Evolutionary conservation across 2,797 vertebrate genomes (phyloP), one percentile per base, ranked within the genome.

Genomic region (Enteromius unitaeniatus): DNA sequence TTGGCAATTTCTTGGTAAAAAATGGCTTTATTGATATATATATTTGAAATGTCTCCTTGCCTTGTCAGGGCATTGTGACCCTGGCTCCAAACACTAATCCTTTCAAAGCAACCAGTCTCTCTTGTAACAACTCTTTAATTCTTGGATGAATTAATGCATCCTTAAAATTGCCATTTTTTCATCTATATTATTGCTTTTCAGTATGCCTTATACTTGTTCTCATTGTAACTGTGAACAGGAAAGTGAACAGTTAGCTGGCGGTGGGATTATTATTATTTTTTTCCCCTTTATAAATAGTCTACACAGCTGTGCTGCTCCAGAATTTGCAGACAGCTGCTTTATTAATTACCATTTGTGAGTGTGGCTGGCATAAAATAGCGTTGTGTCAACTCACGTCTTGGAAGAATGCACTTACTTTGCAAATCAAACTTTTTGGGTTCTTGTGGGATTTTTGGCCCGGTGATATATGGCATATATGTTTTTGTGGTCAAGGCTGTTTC

Each of bases 271-370:
- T 45, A 45, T 45, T 13, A 11, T 11, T 85, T 72, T 87, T 13
- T 5, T 0, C 5, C 14, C 73, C 69, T 88, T 84, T 88, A 90
- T 92, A 92, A 91, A 91, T 89, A 93, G 85, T 91, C 79, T 60
- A 87, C 87, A 89, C 90, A 92, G 88, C 90, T 92, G 91, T 89
- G 87, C 85, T 89, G 76, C 80, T 86, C 86, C 91, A 88, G 81
- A 91, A 88, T 82, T 79, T 83, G 84, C 82, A 82, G 86, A 87
- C 87, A 90, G 85, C 86, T 86, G 84, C 87, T 90, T 86, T 82
- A 87, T 89, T 84, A 89, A 89, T 89, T 82, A 88, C 89, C 78
- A 78, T 88, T 87, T 87, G 89, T 64, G 79, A 85, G 85, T 80
- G 47, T 72, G 77, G 82, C 79, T 84, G 85, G 85, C 84, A 64